phyloP scores from a whole-genome alignment of 2,888 invertebrate species.

The Polydesmus complanatus region DNA sequence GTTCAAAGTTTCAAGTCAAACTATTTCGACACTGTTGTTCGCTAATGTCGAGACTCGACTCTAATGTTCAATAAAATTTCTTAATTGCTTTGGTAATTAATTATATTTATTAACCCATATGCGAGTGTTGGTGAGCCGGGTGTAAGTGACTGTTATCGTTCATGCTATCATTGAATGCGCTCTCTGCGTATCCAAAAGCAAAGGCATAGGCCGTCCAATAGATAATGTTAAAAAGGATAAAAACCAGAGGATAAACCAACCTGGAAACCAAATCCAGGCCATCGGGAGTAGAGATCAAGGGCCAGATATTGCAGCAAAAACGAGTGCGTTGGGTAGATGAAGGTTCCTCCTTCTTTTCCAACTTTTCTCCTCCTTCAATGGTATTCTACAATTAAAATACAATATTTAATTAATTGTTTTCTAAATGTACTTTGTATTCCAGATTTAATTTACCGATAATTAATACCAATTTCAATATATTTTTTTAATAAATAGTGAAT shows the following conservation, averaged over 20 bases:
- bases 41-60: too few relatives aligned
- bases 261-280: conserved; percentile 93
- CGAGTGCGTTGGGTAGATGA: too few relatives aligned
- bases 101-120: too few relatives aligned
- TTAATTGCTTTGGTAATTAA: too few relatives aligned
- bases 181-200: background rate
- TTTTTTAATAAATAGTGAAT: too few relatives aligned
- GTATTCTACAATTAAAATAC: conserved; percentile 47
- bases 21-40: too few relatives aligned
- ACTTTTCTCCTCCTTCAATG: conserved; percentile 47
- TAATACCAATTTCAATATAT: too few relatives aligned
- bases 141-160: too few relatives aligned
- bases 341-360: background rate
- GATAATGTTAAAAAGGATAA: conserved; percentile 85
- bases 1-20: too few relatives aligned
- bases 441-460: background rate
- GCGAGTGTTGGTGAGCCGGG: too few relatives aligned
- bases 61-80: too few relatives aligned
- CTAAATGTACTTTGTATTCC: too few relatives aligned
- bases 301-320: background rate
- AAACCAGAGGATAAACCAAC: conserved; percentile 86
- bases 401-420: background rate
- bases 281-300: conserved; percentile 62
- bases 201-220: conserved; percentile 69
- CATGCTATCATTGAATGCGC: background rate